These are phyloP conservation scores for Meda fulgida DNA, from an alignment of 2,797 vertebrate species.

Conservation along the genomic window DNA sequence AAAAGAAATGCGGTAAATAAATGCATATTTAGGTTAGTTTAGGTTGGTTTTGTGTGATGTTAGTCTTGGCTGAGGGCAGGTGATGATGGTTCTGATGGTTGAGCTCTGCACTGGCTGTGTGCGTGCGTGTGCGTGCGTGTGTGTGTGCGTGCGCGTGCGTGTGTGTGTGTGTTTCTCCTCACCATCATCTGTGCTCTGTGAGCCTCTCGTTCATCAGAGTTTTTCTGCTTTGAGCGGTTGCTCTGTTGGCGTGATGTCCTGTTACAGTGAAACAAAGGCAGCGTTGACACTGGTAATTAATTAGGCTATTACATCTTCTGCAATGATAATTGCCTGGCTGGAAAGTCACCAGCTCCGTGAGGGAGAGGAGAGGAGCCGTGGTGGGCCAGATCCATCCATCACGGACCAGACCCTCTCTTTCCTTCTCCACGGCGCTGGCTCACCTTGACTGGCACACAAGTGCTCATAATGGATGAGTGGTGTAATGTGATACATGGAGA, in stretches of 20 bases:
- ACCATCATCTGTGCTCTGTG: slow-evolving; percentile 48
- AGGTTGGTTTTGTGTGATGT: not conserved
- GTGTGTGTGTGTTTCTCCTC: slow-evolving; percentile 20
- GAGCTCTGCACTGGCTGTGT: not conserved
- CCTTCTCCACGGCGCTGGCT: slow-evolving; percentile 53
- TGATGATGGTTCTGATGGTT: slow-evolving; percentile 39
- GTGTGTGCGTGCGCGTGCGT: not conserved
- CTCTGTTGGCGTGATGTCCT: slow-evolving; percentile 88
- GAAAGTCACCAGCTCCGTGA: slow-evolving; percentile 94
- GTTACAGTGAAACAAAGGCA: slow-evolving; percentile 92
- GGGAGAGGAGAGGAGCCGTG: slow-evolving; percentile 69
- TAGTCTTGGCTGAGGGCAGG: not conserved
- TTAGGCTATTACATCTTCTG: slow-evolving; percentile 99
- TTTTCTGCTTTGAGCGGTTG: slow-evolving; percentile 74
- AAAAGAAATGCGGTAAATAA: not conserved
- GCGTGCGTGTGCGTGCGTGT: not conserved
- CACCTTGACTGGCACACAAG: slow-evolving; percentile 51
- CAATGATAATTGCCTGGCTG: slow-evolving; percentile 99
- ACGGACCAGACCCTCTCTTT: slow-evolving; percentile 68
- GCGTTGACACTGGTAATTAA: slow-evolving; percentile 99
- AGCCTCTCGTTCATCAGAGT: slow-evolving; percentile 72
- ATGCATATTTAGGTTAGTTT: not conserved
- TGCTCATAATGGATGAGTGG: slow-evolving; percentile 40
- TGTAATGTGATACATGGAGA: slow-evolving; percentile 35
- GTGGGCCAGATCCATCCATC: slow-evolving; percentile 89